These are phyloP conservation scores for Whitmania pigra DNA, from an alignment of 1,140 invertebrate species.

Conservation along the genomic window DNA sequence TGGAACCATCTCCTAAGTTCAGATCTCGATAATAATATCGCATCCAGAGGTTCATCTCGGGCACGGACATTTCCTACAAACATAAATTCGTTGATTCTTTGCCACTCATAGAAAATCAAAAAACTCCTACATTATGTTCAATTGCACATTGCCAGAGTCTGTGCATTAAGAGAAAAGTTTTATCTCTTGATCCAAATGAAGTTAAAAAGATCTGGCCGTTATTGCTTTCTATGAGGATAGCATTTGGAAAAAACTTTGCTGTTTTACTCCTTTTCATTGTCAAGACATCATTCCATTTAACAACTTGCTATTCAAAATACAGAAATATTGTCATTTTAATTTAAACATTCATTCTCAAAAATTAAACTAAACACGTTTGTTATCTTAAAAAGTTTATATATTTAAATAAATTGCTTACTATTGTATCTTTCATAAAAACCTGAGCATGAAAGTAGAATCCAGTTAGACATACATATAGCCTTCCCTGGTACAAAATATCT, in stretches of 20 bases:
- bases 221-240: neutral
- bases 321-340: slow-evolving; percentile 1
- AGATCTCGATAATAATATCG: too few species aligned
- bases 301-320: neutral
- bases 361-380: neutral
- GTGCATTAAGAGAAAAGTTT: slow-evolving; percentile 6
- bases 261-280: slow-evolving; percentile 3
- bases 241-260: slow-evolving; percentile 8
- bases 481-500: slow-evolving; percentile 5
- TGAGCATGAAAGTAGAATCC: neutral
- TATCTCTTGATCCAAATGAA: neutral
- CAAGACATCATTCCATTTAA: slow-evolving; percentile 7
- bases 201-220: neutral
- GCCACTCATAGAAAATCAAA: neutral
- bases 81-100: too few species aligned
- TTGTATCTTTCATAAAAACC: slow-evolving; percentile 1
- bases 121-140: neutral
- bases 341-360: neutral
- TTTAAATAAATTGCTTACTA: slow-evolving; percentile 7
- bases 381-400: neutral
- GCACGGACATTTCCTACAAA: too few species aligned
- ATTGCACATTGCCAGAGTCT: neutral
- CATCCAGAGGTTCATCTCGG: too few species aligned
- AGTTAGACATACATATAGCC: neutral
- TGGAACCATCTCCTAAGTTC: too few species aligned